Evolutionary conservation across 2,797 vertebrate genomes (phyloP), one percentile per base, ranked within the genome.

Genomic region (Cercopithecus mitis): DNA sequence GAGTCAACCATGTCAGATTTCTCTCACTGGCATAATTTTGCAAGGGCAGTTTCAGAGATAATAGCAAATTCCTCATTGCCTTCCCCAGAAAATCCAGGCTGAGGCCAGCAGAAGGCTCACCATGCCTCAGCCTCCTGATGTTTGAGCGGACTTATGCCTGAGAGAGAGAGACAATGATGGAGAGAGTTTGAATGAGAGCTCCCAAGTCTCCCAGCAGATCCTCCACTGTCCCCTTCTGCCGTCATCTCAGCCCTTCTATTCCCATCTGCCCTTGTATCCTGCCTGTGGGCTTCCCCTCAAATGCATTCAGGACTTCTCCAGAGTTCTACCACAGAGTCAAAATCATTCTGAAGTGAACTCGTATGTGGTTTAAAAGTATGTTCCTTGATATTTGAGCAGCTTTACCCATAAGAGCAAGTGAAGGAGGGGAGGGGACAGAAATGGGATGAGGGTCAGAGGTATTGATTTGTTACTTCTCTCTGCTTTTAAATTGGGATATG

Each of bases 191-290:
- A 39, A 25, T 8, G 22, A 88, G 41, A 20, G 12, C 39, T 45
- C n/a, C n/a, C 20, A 0, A 0, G 25, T 1, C 45, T 27, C 13
- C 3, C 27, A 14, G 17, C 70, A 1, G 15, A 17, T 5, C 2
- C 7, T 27, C 8, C 14, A 2, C 3, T 3, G 22, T 30, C 13
- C 20, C 36, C 25, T 19, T 19, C 39, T 83, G 39, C 41, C 4
- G 0, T 15, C 15, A 22, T 33, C 72, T 88, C n/a, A 39, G 9
- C 64, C 45, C 33, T 47, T 75, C 86, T 22, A 4, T 41, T 79
- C 61, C 12, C 25, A 5, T 41, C 30, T 75, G 39, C 17, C 88
- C 36, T 84, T 55, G 45, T 19, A 36, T 47, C 61, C n/a, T 52
- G 47, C 33, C 77, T 2, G 25, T 73, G 89, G 10, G 47, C 20